phyloP scores from a whole-genome alignment of 2,797 vertebrate species.

The Diplodus sargus region DNA sequence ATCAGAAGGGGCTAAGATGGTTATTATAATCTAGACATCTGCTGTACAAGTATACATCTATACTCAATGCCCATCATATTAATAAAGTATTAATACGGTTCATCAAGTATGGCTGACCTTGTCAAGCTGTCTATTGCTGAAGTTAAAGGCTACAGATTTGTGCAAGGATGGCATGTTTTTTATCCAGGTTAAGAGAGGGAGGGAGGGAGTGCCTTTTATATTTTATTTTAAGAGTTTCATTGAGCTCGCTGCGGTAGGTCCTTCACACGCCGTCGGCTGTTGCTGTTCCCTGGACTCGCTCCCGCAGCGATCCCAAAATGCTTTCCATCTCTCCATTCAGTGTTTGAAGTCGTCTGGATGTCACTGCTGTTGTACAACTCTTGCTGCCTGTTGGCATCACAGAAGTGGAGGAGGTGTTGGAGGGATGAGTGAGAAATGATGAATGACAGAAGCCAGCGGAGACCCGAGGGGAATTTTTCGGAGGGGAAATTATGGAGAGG shows the following conservation, averaged over 20 bases:
- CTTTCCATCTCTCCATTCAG: conserved; percentile 17
- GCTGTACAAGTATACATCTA: neutral
- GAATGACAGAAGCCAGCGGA: conserved; percentile 18
- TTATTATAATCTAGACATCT: neutral
- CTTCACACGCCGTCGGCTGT: conserved; percentile 45
- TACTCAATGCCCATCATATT: neutral
- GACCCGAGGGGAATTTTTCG: neutral
- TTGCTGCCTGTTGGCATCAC: conserved; percentile 24
- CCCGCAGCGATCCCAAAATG: conserved; percentile 34
- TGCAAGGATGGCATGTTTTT: conserved; percentile 16
- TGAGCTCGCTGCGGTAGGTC: conserved; percentile 38
- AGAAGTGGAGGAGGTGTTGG: conserved; percentile 7
- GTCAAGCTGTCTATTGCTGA: conserved; percentile 22
- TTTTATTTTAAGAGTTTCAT: conserved; percentile 57
- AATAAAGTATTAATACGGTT: conserved; percentile 35
- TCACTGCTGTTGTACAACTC: conserved; percentile 37
- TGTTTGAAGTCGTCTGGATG: conserved; percentile 37
- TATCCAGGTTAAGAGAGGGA: conserved; percentile 19
- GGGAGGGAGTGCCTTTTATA: conserved; percentile 20
- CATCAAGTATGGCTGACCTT: conserved; percentile 42
- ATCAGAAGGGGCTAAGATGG: too few species aligned
- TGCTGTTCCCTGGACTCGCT: conserved; percentile 52
- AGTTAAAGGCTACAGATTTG: neutral
- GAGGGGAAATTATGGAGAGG: neutral
- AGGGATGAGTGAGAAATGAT: conserved; percentile 10